Conservation (phyloP, 2,888 invertebrate genomes). For the Plagodis pulveraria region DNA sequence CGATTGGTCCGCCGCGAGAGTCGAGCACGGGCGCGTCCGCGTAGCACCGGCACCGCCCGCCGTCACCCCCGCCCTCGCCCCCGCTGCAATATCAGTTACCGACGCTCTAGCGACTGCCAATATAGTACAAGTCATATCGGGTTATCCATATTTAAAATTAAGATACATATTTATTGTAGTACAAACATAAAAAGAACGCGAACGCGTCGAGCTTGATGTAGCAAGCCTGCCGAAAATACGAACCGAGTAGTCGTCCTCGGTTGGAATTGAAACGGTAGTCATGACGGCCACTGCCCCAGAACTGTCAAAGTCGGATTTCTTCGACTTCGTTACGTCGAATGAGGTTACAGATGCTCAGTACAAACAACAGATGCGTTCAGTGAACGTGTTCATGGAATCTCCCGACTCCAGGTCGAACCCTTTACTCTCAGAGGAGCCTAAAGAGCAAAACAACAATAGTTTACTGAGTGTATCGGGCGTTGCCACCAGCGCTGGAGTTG, state of each 20-base stretch:
- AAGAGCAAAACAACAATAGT: constrained; percentile 87
- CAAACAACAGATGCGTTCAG: constrained; percentile 88
- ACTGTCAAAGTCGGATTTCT: constrained; percentile 94
- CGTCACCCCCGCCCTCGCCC: constrained; percentile 41
- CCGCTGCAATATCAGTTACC: constrained; percentile 76
- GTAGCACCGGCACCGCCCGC: constrained; percentile 61
- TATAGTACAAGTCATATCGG: constrained; percentile 84
- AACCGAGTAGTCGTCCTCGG: constrained; percentile 72
- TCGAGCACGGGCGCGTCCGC: constrained; percentile 64
- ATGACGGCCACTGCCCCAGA: constrained; percentile 94
- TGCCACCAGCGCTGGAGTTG: constrained; percentile 59
- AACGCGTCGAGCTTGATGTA: constrained; percentile 59
- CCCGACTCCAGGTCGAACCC: constrained; percentile 80
- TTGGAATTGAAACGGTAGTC: constrained; percentile 88
- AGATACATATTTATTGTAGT: constrained; percentile 76
- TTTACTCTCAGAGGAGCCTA: constrained; percentile 79
- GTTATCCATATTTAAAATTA: constrained; percentile 78
- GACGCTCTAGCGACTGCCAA: constrained; percentile 82
- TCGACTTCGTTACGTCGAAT: constrained; percentile 94
- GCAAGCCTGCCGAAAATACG: constrained; percentile 55
- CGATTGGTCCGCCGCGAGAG: constrained; percentile 78
- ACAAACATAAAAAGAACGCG: constrained; percentile 66
- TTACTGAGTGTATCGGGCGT: constrained; percentile 68
- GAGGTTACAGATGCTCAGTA: constrained; percentile 90
- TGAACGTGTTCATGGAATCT: constrained; percentile 87